Evolutionary conservation across 2,797 vertebrate species (phyloP).

Genomic region (Pelobates cultripes): DNA sequence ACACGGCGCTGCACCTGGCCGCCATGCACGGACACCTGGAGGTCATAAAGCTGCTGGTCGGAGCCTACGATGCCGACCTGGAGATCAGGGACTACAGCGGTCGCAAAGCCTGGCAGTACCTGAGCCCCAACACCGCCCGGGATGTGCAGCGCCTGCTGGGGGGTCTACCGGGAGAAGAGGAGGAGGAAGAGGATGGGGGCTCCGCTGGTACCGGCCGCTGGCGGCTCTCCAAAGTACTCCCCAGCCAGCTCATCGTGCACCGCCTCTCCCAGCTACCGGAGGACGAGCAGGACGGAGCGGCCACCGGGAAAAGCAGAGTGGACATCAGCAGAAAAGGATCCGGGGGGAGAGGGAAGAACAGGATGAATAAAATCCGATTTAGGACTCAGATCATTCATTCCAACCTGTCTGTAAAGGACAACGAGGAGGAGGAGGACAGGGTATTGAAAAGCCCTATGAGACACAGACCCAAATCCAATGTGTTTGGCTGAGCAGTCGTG

Average conservation of each 20-base stretch:
- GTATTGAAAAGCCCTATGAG: conserved; percentile 68
- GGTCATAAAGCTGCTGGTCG: conserved; percentile 90
- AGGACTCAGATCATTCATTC: conserved; percentile 87
- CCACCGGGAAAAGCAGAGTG: conserved; percentile 59
- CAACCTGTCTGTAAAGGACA: conserved; percentile 71
- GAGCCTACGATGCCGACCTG: conserved; percentile 87
- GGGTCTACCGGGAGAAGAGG: conserved; percentile 63
- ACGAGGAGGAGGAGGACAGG: conserved; percentile 64
- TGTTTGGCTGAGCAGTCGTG: conserved; percentile 74
- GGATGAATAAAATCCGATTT: conserved; percentile 77
- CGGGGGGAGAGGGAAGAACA: conserved; percentile 75
- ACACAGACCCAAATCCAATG: conserved; percentile 81
- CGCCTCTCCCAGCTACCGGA: conserved; percentile 66
- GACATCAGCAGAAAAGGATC: conserved; percentile 76
- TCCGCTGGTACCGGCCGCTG: conserved; percentile 66
- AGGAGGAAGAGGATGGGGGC: conserved; percentile 21
- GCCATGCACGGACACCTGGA: conserved; percentile 90
- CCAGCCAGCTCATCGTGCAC: conserved; percentile 76
- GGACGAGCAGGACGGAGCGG: conserved; percentile 65
- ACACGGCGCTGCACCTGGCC: conserved; percentile 90
- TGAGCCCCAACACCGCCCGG: conserved; percentile 69
- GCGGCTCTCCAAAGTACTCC: conserved; percentile 84
- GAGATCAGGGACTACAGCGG: conserved; percentile 90
- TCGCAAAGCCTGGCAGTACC: conserved; percentile 88
- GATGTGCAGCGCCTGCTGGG: conserved; percentile 85